Conservation (phyloP, 2,113 vertebrate species). For the Alethe diademata region DNA sequence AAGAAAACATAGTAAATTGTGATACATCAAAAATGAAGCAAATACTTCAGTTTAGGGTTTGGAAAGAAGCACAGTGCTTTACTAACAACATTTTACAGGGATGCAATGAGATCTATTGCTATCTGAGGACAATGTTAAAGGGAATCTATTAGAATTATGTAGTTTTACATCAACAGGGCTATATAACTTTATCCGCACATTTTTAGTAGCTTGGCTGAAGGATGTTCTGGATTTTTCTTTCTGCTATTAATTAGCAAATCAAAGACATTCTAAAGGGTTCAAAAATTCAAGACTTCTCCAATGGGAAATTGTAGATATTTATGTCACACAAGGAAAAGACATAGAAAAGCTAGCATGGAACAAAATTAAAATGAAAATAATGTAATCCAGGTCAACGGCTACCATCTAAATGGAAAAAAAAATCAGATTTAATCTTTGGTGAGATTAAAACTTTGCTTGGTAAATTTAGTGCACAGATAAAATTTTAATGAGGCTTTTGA, state of each 20-base stretch:
- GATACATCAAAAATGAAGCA: not conserved
- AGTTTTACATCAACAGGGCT: not conserved
- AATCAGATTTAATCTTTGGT: not conserved
- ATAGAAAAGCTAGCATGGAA: not conserved
- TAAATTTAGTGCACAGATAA: not conserved
- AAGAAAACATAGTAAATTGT: not conserved
- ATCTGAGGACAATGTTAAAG: not conserved
- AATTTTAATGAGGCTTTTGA: not conserved
- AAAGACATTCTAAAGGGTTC: not conserved
- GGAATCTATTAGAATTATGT: not conserved
- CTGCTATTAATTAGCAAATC: not conserved
- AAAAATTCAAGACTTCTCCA: not conserved
- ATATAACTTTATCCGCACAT: not conserved
- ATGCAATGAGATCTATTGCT: not conserved
- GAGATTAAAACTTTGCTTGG: not conserved
- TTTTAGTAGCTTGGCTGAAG: not conserved
- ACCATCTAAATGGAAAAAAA: not conserved
- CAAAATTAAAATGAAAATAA: not conserved
- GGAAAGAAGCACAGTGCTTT: not conserved
- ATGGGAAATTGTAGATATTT: not conserved
- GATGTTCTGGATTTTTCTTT: not conserved
- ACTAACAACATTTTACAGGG: not conserved
- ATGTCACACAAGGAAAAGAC: not conserved
- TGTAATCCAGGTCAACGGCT: not conserved
- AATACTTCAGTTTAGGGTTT: not conserved